Percentiles rank a stretch among this genome's conserved stretches.
phyloP scores from a whole-genome alignment of 2,113 vertebrate genomes.

The Emydocephalus ijimae region DNA sequence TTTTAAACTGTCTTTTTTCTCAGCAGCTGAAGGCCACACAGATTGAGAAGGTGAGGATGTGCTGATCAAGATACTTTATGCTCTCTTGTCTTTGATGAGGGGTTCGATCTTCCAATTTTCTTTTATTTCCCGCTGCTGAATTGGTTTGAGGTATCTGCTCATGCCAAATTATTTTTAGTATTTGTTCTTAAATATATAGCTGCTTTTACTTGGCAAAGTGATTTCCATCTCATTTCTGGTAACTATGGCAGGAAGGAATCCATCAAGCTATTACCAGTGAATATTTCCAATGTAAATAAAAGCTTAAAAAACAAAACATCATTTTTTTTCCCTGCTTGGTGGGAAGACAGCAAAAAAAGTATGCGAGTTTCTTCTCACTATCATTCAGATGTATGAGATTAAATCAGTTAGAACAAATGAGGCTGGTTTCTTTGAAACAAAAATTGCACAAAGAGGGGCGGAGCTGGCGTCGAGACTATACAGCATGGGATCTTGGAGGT shows the following conservation, averaged over 20 bases:
- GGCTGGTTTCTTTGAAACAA: not conserved
- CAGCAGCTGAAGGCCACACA: not conserved
- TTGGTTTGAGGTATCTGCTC: not conserved
- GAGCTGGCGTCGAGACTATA: too few species aligned
- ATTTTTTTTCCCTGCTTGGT: not conserved
- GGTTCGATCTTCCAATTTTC: not conserved
- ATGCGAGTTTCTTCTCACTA: not conserved
- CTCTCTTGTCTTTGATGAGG: not conserved
- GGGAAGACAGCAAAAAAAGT: not conserved
- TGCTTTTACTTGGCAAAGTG: not conserved
- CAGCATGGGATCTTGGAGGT: too few species aligned
- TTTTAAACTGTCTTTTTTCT: not conserved
- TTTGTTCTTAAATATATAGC: not conserved
- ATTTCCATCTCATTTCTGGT: not conserved
- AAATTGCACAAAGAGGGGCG: not conserved
- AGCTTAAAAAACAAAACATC: not conserved
- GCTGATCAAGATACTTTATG: not conserved
- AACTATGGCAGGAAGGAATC: not conserved
- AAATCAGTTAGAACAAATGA: not conserved
- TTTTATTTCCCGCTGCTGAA: not conserved
- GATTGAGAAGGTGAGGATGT: not conserved
- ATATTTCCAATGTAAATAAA: conserved; percentile 12
- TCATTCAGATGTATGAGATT: not conserved
- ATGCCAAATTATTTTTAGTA: not conserved
- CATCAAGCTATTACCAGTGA: not conserved